Evolutionary conservation across 2,888 invertebrate genomes (phyloP), one percentile per base, ranked within the genome.

Genomic region (Mayetiola destructor): DNA sequence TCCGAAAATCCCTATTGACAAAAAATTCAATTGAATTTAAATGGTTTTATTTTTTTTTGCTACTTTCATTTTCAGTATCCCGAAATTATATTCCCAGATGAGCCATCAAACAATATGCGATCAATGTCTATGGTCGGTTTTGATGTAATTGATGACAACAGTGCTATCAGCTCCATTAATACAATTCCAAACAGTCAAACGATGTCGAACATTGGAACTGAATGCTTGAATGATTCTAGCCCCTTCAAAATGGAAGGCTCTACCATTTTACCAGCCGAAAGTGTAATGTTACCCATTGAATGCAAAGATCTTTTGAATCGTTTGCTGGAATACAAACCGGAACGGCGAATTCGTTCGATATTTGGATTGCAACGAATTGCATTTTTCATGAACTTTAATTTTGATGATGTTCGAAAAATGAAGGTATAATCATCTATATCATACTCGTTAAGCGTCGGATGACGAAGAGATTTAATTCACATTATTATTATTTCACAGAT

Each of bases 301-400:
- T 23, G 48, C 3, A 14, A 63, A 60, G 70, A 70, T 64, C 63
- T 69, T 20, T 55, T 70, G 2, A 57, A 62, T 16, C 64, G 68
- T 27, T 62, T 70, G 1, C 58, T 70, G 32, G 64, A 65, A 48
- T 40, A 64, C 1, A 64, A 68, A 59, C 65, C 67, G 12, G 65
- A 63, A 16, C 62, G 64, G 36, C 66, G 70, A 4, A 60, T 69
- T 37, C 68, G 66, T 48, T 69, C 69, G 8, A 64, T 69, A 8
- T 61, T 69, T 60, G 62, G 64, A 2, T 61, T 70, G 53, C 67
- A 68, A 59, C 65, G 64, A 58, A 69, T 70, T 29, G 69, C 69
- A 37, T 61, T 70, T 48, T 70, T 64, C 58, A 67, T 67, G 59
- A 62, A 65, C 48, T 69, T 66, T 20, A 65, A 66, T 56, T 62